Base-by-base conservation (phyloP, 2,888 invertebrate species). In the Liodrosophila aerea region DNA sequence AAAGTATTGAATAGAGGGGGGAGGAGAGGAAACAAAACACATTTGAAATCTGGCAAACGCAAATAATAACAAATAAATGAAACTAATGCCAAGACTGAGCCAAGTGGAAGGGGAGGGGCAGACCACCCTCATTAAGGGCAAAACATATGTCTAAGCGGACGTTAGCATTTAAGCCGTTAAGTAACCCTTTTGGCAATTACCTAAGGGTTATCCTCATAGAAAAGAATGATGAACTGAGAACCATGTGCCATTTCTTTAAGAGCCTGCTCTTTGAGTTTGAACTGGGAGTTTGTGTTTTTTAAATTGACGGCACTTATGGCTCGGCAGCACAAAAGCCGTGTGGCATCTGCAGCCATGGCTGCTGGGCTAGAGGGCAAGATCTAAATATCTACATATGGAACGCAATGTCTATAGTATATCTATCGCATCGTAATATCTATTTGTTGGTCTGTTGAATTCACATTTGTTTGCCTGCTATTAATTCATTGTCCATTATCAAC, bases 401-500 rank as follows among this genome's bases (percentile, higher is more conserved):
- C 22, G 2, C 22, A 22, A 22, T 22, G 22, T 34, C 46, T 50
- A 13, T 30, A n/a, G 12, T 34, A 30, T 47, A 63, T 61, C 58
- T 53, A 71, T 71, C 67, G 65, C 50, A 60, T 70, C 65, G 58
- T 63, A 72, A 68, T 61, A 72, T 67, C 66, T 76, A 65, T 78
- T 63, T 68, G 63, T 66, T 59, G 27, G 62, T 15, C 16, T 43
- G 69, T 37, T 45, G 64, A 30, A 61, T 67, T 43, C 49, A 50
- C 62, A 57, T 62, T 63, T 59, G 52, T 62, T 60, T 75, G 77
- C 66, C 84, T 73, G 84, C 82, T 68, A 84, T 82, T 84, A 82
- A 82, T 82, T 82, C 81, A 82, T 81, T 81, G 81, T 77, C 81
- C 69, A 82, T 81, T 84, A 81, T 81, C 75, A 45, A 65, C 73